Evolutionary conservation across 2,888 invertebrate species (phyloP).

Genomic region (Argyresthia albistria): DNA sequence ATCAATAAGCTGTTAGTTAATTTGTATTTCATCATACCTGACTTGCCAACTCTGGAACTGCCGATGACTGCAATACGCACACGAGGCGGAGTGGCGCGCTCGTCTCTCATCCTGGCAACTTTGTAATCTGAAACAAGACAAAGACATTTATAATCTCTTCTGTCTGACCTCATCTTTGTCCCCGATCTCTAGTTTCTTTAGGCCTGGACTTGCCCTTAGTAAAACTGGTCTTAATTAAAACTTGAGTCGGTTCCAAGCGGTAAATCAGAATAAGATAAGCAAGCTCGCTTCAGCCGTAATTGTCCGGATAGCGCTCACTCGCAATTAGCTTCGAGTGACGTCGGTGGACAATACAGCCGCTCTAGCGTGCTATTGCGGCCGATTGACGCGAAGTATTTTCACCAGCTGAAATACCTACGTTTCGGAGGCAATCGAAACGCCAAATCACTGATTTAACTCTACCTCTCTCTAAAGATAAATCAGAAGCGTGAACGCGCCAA

Average conservation of each 20-base stretch:
- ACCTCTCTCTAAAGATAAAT: too few species aligned
- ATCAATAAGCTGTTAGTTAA: too few species aligned
- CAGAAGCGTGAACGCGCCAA: too few species aligned
- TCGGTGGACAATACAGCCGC: constrained; percentile 1
- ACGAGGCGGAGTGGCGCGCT: constrained; percentile 74
- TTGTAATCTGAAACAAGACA: constrained; percentile 39
- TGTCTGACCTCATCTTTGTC: too few species aligned
- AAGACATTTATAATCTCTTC: too few species aligned
- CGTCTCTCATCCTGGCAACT: constrained; percentile 63
- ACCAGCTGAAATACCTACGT: too few species aligned
- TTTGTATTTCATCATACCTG: constrained; percentile 61
- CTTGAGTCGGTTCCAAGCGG: constrained; percentile 11
- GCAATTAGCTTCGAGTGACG: constrained; percentile 19
- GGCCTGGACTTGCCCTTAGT: background rate
- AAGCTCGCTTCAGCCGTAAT: constrained; percentile 4
- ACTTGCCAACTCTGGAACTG: constrained; percentile 85
- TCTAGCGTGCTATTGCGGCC: background rate
- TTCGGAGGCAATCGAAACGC: too few species aligned
- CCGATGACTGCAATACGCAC: constrained; percentile 84
- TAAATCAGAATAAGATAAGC: constrained; percentile 7
- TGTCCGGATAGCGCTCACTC: constrained; percentile 18
- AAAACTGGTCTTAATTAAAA: constrained; percentile 9
- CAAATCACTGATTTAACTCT: too few species aligned
- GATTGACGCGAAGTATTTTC: background rate
- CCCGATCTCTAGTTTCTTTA: background rate